Conservation (phyloP, 2,797 vertebrate genomes). For the Rallus crepitans region DNA sequence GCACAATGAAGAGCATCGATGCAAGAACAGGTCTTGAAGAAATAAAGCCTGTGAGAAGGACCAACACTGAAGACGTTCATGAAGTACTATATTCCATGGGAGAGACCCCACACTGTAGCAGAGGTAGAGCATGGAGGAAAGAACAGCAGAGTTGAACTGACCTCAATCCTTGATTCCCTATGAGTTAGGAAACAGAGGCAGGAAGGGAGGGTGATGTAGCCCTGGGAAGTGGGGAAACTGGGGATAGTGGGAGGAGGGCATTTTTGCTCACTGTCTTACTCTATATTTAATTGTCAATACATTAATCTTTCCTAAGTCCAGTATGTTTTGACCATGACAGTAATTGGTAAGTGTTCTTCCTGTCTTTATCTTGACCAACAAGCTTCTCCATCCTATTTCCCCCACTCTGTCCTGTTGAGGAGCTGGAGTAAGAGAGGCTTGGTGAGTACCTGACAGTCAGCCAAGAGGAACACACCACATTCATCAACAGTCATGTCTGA, state of each 20-base stretch:
- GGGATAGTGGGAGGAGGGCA: neutral
- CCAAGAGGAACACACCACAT: neutral
- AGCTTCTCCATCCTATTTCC: neutral
- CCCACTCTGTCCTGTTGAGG: neutral
- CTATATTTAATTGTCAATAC: neutral
- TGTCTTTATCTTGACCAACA: neutral
- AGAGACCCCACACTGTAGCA: neutral
- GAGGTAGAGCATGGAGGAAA: neutral
- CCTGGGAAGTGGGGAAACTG: neutral
- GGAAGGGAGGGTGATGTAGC: neutral
- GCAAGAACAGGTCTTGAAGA: neutral
- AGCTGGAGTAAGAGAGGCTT: neutral
- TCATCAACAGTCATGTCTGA: neutral
- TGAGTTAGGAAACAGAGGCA: neutral
- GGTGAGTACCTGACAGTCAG: neutral
- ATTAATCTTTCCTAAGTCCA: neutral
- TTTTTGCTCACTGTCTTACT: neutral
- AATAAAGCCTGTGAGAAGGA: neutral
- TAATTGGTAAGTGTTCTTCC: neutral
- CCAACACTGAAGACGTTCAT: rapidly evolving
- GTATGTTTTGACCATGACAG: neutral
- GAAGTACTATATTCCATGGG: neutral
- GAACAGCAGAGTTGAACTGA: neutral
- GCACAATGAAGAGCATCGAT: neutral
- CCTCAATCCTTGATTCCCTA: no score